Base-by-base conservation (phyloP, 92 coral and sea anemone genomes). In the Phymanthus crucifer region DNA sequence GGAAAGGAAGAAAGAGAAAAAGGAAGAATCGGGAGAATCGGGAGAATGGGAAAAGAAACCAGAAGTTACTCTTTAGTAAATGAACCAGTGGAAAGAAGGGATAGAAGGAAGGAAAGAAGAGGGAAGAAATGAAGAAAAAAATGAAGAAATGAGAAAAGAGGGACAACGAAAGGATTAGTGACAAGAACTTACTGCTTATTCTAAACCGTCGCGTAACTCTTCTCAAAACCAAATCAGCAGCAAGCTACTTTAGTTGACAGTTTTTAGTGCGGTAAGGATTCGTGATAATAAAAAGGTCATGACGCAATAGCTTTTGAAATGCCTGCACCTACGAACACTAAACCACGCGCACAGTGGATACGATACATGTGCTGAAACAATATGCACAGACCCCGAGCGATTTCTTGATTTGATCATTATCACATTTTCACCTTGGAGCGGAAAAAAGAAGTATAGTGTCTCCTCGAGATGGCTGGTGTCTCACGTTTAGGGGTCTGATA, bases 321-420 rank as follows among this genome's bases (percentile, higher is more conserved):
- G 68, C 68, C 68, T 61, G 68, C 68, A 61, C 68, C 68, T 61
- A 61, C 33, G 68, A 61, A 61, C 34, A 61, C 68, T 61, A 6
- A 61, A 61, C 68, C 68, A 61, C 68, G 68, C 36, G 35, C 26
- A 61, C 26, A 61, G 11, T 61, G 68, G 68, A 61, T 24, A 61
- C 29, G 68, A 61, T 61, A 61, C 68, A 61, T 61, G 68, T 61
- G 68, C 33, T 61, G 68, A 61, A n/a, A 61, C 32, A 61, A 61
- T 61, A 24, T 24, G 29, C 10, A 61, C 68, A 61, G 68, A 61
- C 68, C 11, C 68, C 34, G 29, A 61, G 11, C 32, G 68, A 21
- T 12, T 61, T 34, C 29, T 29, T 61, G 68, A 61, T 11, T 61
- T 24, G 34, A 61, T 24, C 68, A 61, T 61, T 27, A 61, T 61